A percentile compares a stretch with the other conserved stretches of the same genome.
Evolutionary conservation across 2,113 vertebrate species (phyloP).

Genomic region (Aldabrachelys gigantea): DNA sequence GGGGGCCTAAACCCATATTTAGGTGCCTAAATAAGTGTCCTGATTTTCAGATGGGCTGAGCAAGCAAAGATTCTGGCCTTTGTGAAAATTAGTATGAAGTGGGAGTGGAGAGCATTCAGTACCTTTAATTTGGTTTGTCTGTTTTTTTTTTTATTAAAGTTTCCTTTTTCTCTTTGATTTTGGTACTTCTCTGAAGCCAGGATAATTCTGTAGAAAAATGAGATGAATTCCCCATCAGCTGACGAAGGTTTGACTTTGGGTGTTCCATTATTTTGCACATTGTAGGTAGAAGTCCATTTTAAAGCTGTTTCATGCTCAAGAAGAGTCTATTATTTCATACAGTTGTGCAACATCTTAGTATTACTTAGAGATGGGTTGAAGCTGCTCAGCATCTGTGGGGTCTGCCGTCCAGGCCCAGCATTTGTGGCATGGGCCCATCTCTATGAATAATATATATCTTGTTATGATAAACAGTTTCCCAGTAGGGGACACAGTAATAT

Average conservation of each 20-base stretch:
- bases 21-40: background rate
- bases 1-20: background rate
- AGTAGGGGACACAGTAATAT: background rate
- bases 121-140: background rate
- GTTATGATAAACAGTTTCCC: background rate
- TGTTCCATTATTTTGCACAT: background rate
- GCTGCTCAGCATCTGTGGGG: background rate
- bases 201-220: background rate
- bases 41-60: background rate
- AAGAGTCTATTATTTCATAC: background rate
- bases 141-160: background rate
- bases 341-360: background rate
- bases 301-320: background rate
- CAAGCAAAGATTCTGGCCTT: background rate
- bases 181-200: background rate
- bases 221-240: background rate
- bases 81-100: background rate
- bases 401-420: background rate
- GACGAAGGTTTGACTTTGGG: background rate
- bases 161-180: background rate
- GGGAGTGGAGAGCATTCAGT: background rate
- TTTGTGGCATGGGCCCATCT: background rate
- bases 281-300: background rate
- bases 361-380: background rate
- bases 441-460: background rate